Conservation (phyloP, 2,113 vertebrate species). For the Pogona vitticeps region DNA sequence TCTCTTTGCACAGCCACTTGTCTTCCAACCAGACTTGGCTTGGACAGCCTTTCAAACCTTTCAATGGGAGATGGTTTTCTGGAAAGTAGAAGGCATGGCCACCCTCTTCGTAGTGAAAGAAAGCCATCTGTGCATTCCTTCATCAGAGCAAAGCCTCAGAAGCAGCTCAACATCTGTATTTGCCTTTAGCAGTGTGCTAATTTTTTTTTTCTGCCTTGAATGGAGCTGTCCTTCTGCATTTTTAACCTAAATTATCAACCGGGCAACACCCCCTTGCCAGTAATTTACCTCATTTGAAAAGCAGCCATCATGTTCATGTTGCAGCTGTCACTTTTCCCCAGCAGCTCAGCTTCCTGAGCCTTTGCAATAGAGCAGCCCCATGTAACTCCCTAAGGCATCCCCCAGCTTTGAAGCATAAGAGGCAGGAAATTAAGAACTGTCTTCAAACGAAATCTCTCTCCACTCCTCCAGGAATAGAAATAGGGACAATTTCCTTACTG, state of each 20-base stretch:
- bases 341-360: slow-evolving; percentile 26
- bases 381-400: slow-evolving; percentile 27
- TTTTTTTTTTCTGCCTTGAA: not conserved
- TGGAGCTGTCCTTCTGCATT: not conserved
- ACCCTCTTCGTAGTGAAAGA: not conserved
- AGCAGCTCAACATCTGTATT: not conserved
- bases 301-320: slow-evolving; percentile 63
- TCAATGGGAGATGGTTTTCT: not conserved
- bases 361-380: slow-evolving; percentile 1
- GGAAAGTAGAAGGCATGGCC: not conserved
- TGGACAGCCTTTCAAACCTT: not conserved
- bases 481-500: slow-evolving; percentile 29
- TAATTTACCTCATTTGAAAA: slow-evolving; percentile 49
- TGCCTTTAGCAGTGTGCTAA: not conserved
- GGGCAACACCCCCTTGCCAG: not conserved
- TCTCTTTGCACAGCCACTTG: not conserved
- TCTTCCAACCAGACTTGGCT: not conserved
- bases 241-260: not conserved
- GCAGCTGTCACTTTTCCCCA: slow-evolving; percentile 78
- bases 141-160: not conserved
- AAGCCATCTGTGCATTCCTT: not conserved
- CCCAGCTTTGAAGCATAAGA: slow-evolving; percentile 70
- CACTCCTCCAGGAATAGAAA: slow-evolving; percentile 33
- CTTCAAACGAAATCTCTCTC: slow-evolving; percentile 69
- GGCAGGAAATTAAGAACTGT: slow-evolving; percentile 81